These are phyloP conservation scores for Rhabdornis inornatus DNA, from an alignment of 2,113 vertebrate genomes.

Conservation along the genomic window DNA sequence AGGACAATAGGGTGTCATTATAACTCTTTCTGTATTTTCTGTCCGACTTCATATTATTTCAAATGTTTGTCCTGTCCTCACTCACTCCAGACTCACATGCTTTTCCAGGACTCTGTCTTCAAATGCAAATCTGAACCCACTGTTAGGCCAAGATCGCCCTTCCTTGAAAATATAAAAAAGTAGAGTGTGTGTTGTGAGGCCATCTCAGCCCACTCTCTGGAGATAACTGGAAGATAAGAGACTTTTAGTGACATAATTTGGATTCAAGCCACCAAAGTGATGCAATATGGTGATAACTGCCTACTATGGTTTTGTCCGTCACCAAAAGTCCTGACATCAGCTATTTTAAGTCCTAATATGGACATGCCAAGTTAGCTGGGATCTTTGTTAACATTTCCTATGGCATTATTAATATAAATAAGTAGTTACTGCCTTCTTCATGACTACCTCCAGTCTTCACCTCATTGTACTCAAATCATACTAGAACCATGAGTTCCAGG, in stretches of 20 bases:
- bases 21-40: not conserved
- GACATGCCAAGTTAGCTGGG: not conserved
- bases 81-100: not conserved
- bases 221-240: not conserved
- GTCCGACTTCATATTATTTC: not conserved
- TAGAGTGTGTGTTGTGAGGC: not conserved
- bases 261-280: not conserved
- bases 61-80: not conserved
- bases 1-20: not conserved
- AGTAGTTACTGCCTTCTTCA: not conserved
- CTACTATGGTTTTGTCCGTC: not conserved
- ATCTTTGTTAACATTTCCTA: not conserved
- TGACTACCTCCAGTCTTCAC: not conserved
- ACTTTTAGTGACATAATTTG: not conserved
- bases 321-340: not conserved
- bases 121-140: not conserved
- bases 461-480: not conserved
- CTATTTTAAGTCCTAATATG: not conserved
- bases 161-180: not conserved
- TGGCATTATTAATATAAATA: not conserved
- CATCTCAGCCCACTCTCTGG: rapidly evolving
- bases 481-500: not conserved
- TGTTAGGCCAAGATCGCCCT: not conserved
- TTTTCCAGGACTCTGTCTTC: not conserved
- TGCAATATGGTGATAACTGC: not conserved